Base-by-base conservation (phyloP, 2,888 invertebrate species). In the Diloba caeruleocephala region DNA sequence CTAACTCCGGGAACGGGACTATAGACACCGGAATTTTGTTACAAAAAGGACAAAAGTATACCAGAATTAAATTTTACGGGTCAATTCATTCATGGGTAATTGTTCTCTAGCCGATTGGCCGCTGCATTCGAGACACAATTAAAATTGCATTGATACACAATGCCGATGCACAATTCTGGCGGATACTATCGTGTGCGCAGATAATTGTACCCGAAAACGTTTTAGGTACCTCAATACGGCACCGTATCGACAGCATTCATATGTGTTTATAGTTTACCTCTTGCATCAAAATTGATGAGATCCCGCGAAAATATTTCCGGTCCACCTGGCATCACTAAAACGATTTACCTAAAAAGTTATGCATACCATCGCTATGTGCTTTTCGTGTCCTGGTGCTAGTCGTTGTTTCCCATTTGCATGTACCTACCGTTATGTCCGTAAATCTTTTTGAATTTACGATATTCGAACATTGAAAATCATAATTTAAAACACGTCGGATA, bases 381-480 rank as follows among this genome's bases (percentile, higher is more conserved):
- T 54, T 56, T 66, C 61, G 59, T 53, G 46, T 52, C 38, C 36
- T 32, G 41, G 55, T 43, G 28, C 52, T 51, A 48, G 19, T 54
- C 59, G 53, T 65, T 67, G 63, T 70, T 58, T 36, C 55, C 9
- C 33, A 61, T 65, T 58, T 52, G 43, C 69, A 71, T 65, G 58
- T 62, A 65, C 46, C 55, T 61, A 70, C 58, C 63, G 67, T 70
- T 48, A 44, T 45, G 36, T 48, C 64, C 59, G 64, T 78, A 78
- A 81, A 79, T 78, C 59, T 50, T 49, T 72, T 68, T 54, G 64
- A 65, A 55, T 57, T 63, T 55, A 64, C 66, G 49, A 72, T 65
- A 73, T 74, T 69, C 38, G 51, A 50, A 56, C 44, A 77, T 73
- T 67, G 71, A 70, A 75, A 76, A 74, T 66, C 61, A 50, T 59